phyloP scores from a whole-genome alignment of 2,113 vertebrate species.

The Brienomyrus longianalis region DNA sequence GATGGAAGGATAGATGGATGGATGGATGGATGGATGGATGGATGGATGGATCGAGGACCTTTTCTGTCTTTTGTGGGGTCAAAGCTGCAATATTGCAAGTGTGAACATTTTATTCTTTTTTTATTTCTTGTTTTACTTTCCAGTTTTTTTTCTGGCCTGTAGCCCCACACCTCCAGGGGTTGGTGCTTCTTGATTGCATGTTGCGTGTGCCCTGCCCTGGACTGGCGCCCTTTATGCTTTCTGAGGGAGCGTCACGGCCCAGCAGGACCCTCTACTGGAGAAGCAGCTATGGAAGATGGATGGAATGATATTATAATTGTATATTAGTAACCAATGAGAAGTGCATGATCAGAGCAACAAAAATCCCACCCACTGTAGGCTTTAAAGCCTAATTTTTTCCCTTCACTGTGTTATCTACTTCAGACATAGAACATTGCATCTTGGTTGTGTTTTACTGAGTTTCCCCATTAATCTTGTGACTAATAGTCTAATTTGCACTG shows the following conservation, averaged over 20 bases:
- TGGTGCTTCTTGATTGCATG: background rate
- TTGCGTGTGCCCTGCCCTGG: background rate
- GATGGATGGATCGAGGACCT: background rate
- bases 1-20: no score
- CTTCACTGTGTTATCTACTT: background rate
- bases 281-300: background rate
- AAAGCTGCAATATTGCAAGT: background rate
- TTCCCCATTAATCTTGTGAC: background rate
- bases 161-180: background rate
- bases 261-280: background rate
- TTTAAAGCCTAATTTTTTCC: background rate
- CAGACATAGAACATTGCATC: background rate
- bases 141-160: background rate
- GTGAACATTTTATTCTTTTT: background rate
- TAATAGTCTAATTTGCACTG: conserved; percentile 2
- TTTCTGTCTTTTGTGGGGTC: background rate
- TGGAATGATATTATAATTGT: background rate
- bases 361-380: background rate
- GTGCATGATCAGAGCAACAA: background rate
- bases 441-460: conserved; percentile 8
- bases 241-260: background rate
- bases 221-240: background rate
- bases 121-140: background rate
- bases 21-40: no score
- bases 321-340: background rate